Base-by-base conservation (phyloP, 2,113 vertebrate species). In the Amblyopsis rosae region DNA sequence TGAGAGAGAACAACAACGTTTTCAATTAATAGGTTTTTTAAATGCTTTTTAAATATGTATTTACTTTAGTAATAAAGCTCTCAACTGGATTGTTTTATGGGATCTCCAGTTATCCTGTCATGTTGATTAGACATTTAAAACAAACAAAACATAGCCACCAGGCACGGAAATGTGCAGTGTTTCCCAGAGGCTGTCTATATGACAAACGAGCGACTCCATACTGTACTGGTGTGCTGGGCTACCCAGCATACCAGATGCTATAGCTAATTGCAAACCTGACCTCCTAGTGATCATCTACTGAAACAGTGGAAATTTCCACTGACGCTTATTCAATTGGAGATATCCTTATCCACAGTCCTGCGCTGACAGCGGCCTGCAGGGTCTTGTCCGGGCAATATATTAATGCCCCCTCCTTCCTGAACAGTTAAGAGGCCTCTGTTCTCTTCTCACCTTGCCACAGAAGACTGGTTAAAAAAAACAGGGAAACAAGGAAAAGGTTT, bases 401-500 rank as follows among this genome's bases (percentile, higher is more conserved):
- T 88, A 90, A 90, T 83, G 78, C 69, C 80, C 72, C 79, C 82
- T 19, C 2, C 19, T 1, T 26, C 26, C 26, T 26, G 65, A 63
- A 69, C 81, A 83, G 86, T 84, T 86, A 84, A 69, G 85, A 79
- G 81, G 70, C 73, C 77, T 67, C 73, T 69, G 80, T 80, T 89
- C 82, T 75, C 82, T 79, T 86, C 90, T 92, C 89, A 90, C 91
- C 89, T 93, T 93, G 87, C 82, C 86, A 74, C 71, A 75, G 87
- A 94, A 87, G 91, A 90, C 88, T 62, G 79, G 76, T 62, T 55
- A 5, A 61, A 76, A 79, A 54, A 56, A 56, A 56, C 54, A 17
- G 15, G 53, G 16, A 54, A 17, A 6, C 15, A 17, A 56, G 16
- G 19, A 56, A 56, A 56, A 7, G 15, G n/a, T 12, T 54, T 6